Evolutionary conservation across 2,888 invertebrate genomes (phyloP).

Genomic region (Chymomyza fuscimana): DNA sequence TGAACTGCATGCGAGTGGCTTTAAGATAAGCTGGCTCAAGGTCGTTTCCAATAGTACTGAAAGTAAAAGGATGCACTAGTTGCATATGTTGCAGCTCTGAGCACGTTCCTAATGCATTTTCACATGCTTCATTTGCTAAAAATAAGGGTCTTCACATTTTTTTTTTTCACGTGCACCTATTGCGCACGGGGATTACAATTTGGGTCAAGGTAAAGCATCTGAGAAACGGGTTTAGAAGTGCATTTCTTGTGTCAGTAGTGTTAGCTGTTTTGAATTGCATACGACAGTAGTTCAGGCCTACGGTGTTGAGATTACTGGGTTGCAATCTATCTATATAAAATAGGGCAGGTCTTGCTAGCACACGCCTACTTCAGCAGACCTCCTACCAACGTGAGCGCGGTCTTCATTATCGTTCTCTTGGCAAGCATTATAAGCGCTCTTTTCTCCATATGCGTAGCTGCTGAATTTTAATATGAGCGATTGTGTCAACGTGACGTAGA

Average conservation of each 20-base stretch:
- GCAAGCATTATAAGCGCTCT: too few relatives aligned
- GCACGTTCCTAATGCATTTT: slow-evolving; percentile 38
- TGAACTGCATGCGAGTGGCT: background rate
- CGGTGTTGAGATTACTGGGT: too few relatives aligned
- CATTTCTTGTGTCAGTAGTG: slow-evolving; percentile 12
- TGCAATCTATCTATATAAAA: too few relatives aligned
- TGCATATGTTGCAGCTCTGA: slow-evolving; percentile 61
- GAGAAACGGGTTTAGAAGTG: background rate
- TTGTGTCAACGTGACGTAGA: too few relatives aligned
- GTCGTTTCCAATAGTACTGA: slow-evolving; percentile 41
- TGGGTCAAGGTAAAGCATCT: slow-evolving; percentile 60
- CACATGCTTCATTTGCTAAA: slow-evolving; percentile 28
- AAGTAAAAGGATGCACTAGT: slow-evolving; percentile 25
- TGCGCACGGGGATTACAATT: slow-evolving; percentile 37
- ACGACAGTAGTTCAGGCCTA: too few relatives aligned
- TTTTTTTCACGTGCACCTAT: slow-evolving; percentile 23
- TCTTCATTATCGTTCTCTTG: too few relatives aligned
- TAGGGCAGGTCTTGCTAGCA: too few relatives aligned
- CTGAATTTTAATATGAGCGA: too few relatives aligned
- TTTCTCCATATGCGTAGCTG: too few relatives aligned
- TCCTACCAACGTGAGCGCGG: too few relatives aligned
- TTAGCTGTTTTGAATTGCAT: background rate
- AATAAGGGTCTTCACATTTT: slow-evolving; percentile 25
- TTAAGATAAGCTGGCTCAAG: slow-evolving; percentile 51
- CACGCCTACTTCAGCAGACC: too few relatives aligned